Percentiles rank a stretch among this genome's conserved stretches.
phyloP scores from a whole-genome alignment of 2,888 invertebrate genomes.

The Sarcophaga rosellei region DNA sequence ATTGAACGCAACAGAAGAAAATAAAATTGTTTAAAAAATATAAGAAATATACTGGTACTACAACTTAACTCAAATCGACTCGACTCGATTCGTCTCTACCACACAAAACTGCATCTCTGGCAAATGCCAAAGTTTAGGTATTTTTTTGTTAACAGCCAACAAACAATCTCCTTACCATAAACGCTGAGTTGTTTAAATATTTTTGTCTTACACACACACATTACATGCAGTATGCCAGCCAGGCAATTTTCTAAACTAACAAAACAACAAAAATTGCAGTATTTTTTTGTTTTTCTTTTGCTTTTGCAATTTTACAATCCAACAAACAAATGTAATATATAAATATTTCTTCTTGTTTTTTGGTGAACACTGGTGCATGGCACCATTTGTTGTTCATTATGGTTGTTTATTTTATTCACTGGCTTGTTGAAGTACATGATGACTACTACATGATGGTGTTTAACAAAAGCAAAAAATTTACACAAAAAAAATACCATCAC shows the following conservation, averaged over 20 bases:
- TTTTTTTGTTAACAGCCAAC: not conserved
- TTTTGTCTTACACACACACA: not conserved
- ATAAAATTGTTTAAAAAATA: slow-evolving; percentile 28
- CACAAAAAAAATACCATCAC: slow-evolving; percentile 11
- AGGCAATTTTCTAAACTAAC: not conserved
- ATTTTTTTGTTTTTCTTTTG: not conserved
- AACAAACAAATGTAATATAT: slow-evolving; percentile 6
- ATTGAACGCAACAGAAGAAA: slow-evolving; percentile 17
- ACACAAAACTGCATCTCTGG: slow-evolving; percentile 36
- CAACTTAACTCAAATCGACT: not conserved
- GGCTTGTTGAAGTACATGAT: slow-evolving; percentile 32
- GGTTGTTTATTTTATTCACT: slow-evolving; percentile 34
- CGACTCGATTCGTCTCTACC: too few relatives aligned
- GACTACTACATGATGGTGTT: slow-evolving; percentile 49
- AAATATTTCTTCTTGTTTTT: slow-evolving; percentile 29
- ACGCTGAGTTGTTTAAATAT: slow-evolving; percentile 49
- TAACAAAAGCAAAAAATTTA: slow-evolving; percentile 51
- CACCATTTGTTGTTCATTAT: slow-evolving; percentile 60
- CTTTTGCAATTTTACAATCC: slow-evolving; percentile 10
- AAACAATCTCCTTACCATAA: slow-evolving; percentile 56
- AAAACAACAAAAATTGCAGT: slow-evolving; percentile 17
- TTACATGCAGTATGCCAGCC: not conserved
- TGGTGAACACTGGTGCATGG: slow-evolving; percentile 68
- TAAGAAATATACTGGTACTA: not conserved
- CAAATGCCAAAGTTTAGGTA: slow-evolving; percentile 66